Conservation (phyloP, 2,888 invertebrate species). For the Harpagoxenus sublaevis region DNA sequence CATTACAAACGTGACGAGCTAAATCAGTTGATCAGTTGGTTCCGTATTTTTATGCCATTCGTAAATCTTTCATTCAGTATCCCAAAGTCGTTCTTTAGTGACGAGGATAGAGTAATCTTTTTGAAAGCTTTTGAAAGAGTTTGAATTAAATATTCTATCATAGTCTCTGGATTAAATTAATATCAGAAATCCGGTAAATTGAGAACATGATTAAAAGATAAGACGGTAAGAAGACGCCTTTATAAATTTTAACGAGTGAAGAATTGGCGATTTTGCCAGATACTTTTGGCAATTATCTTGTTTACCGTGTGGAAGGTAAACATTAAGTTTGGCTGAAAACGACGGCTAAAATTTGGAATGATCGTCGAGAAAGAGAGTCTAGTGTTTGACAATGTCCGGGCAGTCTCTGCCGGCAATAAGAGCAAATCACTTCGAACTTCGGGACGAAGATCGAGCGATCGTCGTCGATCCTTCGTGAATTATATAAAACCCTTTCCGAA, state of each 20-base stretch:
- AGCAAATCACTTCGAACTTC: slow-evolving; percentile 47
- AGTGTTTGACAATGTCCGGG: slow-evolving; percentile 34
- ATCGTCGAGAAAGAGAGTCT: slow-evolving; percentile 17
- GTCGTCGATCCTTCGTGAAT: slow-evolving; percentile 35
- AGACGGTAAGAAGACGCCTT: background rate
- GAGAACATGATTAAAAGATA: background rate
- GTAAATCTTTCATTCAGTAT: background rate
- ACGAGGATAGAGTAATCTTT: background rate
- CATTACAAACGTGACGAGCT: slow-evolving; percentile 47
- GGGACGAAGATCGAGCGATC: slow-evolving; percentile 46
- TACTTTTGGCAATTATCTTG: slow-evolving; percentile 25
- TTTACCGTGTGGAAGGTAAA: slow-evolving; percentile 47
- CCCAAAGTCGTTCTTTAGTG: background rate
- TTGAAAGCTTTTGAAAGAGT: background rate
- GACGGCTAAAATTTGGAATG: slow-evolving; percentile 6
- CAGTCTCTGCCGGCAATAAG: slow-evolving; percentile 27
- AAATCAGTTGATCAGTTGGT: slow-evolving; percentile 1
- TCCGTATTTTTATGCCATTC: slow-evolving; percentile 1
- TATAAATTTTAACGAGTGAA: slow-evolving; percentile 6
- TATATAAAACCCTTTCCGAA: slow-evolving; percentile 26
- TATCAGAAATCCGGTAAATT: background rate
- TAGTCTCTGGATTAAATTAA: background rate
- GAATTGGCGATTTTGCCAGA: background rate
- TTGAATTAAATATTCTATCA: background rate
- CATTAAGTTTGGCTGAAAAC: background rate